Percentiles rank a stretch among this genome's conserved stretches.
phyloP scores from a whole-genome alignment of 1,140 invertebrate genomes.

The Temnothorax curvispinosus region DNA sequence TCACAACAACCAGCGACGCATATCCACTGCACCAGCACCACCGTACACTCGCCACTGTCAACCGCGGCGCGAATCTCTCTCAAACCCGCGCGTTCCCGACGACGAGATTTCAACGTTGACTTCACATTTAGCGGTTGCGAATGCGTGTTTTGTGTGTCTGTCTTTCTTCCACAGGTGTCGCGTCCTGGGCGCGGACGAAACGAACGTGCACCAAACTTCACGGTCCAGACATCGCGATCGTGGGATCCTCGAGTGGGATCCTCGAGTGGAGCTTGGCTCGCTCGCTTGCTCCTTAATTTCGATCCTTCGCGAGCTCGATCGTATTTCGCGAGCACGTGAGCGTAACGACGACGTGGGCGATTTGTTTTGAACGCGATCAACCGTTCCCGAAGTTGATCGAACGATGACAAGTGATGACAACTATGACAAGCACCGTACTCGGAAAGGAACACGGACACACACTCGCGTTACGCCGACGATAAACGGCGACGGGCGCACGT shows the following conservation, averaged over 20 bases:
- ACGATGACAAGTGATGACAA: background rate
- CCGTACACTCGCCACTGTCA: conserved; percentile 60
- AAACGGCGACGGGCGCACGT: background rate
- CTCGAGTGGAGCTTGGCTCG: too few relatives aligned
- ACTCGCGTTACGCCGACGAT: conserved; percentile 13
- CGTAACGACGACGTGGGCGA: too few relatives aligned
- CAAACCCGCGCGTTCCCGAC: background rate
- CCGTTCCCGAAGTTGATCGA: background rate
- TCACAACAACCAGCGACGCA: conserved; percentile 77
- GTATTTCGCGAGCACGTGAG: background rate
- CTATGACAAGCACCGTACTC: too few relatives aligned
- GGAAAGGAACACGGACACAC: conserved; percentile 18
- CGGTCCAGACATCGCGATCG: too few relatives aligned
- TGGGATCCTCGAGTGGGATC: too few relatives aligned
- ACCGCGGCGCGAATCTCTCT: conserved; percentile 3
- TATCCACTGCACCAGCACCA: conserved; percentile 77
- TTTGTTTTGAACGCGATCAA: background rate
- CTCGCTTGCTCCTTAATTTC: background rate
- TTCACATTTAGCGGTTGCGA: too few relatives aligned
- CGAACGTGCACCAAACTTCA: too few relatives aligned
- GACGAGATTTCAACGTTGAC: too few relatives aligned
- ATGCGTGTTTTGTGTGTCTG: too few relatives aligned
- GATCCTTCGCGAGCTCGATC: too few relatives aligned
- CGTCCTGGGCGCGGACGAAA: too few relatives aligned
- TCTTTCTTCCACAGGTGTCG: too few relatives aligned